These are phyloP conservation scores for Leistus spinibarbis DNA, from an alignment of 2,888 invertebrate species.

Conservation along the genomic window DNA sequence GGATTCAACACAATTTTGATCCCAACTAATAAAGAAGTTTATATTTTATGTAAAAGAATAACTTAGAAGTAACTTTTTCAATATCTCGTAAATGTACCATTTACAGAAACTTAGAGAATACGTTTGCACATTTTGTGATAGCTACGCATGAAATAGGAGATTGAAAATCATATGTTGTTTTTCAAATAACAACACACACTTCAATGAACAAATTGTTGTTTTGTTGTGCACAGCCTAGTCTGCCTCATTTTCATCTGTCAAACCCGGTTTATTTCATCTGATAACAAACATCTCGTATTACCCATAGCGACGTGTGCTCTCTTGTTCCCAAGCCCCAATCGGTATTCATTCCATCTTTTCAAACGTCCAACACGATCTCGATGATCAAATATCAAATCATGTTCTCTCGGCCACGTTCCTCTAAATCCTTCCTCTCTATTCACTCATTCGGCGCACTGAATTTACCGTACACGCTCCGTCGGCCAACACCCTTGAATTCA, in stretches of 20 bases:
- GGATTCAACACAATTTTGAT: no score
- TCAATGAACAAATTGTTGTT: neutral
- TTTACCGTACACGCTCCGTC: neutral
- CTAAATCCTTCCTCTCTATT: neutral
- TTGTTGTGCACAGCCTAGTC: neutral
- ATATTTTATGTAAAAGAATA: no score
- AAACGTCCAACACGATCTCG: neutral
- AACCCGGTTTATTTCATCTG: conserved; percentile 47
- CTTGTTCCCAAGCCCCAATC: neutral
- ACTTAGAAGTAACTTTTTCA: no score
- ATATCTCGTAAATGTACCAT: no score
- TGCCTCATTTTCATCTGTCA: neutral
- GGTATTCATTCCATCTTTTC: neutral
- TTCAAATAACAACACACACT: neutral
- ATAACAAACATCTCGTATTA: conserved; percentile 49
- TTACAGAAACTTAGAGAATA: no score
- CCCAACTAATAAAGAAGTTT: no score
- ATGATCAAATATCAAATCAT: conserved; percentile 1
- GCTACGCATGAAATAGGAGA: no score
- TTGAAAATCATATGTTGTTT: neutral
- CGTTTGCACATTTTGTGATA: neutral
- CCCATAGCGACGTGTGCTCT: conserved; percentile 17
- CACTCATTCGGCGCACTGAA: neutral
- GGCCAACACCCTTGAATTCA: neutral
- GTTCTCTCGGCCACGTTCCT: neutral